Evolutionary conservation across 1,140 invertebrate species (phyloP).

Genomic region (Dryas iulia): DNA sequence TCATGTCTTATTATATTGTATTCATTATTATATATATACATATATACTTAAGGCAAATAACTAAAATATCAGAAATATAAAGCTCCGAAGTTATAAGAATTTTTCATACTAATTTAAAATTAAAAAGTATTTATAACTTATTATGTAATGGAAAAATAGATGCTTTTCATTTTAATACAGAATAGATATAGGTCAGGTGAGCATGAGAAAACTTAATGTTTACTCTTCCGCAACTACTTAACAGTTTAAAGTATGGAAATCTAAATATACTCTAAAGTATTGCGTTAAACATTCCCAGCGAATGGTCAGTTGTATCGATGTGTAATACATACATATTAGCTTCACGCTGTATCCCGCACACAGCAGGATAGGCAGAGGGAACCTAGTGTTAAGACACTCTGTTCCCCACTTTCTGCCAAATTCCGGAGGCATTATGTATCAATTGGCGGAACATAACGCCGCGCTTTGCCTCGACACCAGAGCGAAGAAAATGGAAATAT

Average conservation of each 20-base stretch:
- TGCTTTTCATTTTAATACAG: constrained; percentile 13
- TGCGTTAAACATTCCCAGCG: not conserved
- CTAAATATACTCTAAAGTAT: not conserved
- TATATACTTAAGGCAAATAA: not conserved
- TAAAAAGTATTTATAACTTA: not conserved
- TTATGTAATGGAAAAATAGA: constrained; percentile 6
- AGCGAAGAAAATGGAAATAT: too few species aligned
- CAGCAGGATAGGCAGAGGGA: too few species aligned
- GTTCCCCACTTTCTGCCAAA: too few species aligned
- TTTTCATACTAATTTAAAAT: not conserved
- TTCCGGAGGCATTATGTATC: too few species aligned
- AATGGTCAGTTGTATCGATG: not conserved
- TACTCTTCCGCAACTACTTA: constrained; percentile 13
- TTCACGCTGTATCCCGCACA: too few species aligned
- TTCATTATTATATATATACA: not conserved
- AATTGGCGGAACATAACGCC: too few species aligned
- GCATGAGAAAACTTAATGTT: constrained; percentile 12
- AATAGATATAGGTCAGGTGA: constrained; percentile 17
- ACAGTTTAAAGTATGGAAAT: constrained; percentile 15
- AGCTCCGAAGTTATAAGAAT: not conserved
- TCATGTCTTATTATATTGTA: not conserved
- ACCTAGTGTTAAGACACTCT: too few species aligned
- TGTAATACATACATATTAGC: too few species aligned
- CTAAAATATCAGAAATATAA: too few species aligned
- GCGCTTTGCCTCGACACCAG: too few species aligned